These are phyloP conservation scores for Acronicta leporina DNA, from an alignment of 2,888 invertebrate species.

Conservation along the genomic window DNA sequence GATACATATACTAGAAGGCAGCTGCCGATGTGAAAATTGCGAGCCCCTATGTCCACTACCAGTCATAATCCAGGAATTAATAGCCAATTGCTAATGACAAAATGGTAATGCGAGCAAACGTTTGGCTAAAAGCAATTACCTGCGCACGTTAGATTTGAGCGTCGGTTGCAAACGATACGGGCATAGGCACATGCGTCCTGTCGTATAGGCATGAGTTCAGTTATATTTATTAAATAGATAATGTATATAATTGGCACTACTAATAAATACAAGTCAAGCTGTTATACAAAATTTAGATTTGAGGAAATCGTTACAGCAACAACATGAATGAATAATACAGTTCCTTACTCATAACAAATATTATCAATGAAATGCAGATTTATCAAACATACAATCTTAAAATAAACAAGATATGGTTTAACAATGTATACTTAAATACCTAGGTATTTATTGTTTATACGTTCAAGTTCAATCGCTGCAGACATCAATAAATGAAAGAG, in stretches of 20 bases:
- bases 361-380: no score
- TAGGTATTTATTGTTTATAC: conserved; percentile 39
- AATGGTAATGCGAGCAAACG: conserved; percentile 79
- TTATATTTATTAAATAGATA: conserved; percentile 20
- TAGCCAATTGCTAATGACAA: conserved; percentile 86
- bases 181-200: conserved; percentile 74
- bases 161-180: conserved; percentile 77
- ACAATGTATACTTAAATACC: conserved; percentile 25
- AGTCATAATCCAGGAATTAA: conserved; percentile 87
- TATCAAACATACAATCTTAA: neutral
- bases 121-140: conserved; percentile 83
- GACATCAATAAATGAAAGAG: conserved; percentile 78
- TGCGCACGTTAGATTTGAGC: conserved; percentile 75
- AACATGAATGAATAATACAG: no score
- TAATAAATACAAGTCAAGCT: no score
- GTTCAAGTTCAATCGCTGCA: conserved; percentile 67
- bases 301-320: no score
- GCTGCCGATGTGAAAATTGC: conserved; percentile 85
- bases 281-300: no score
- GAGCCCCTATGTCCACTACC: conserved; percentile 81
- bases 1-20: conserved; percentile 72
- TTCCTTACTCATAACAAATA: no score
- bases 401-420: conserved; percentile 22
- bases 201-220: conserved; percentile 29
- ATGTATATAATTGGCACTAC: no score